These are phyloP conservation scores for Pardalotus punctatus DNA, from an alignment of 2,113 vertebrate species.

Conservation along the genomic window DNA sequence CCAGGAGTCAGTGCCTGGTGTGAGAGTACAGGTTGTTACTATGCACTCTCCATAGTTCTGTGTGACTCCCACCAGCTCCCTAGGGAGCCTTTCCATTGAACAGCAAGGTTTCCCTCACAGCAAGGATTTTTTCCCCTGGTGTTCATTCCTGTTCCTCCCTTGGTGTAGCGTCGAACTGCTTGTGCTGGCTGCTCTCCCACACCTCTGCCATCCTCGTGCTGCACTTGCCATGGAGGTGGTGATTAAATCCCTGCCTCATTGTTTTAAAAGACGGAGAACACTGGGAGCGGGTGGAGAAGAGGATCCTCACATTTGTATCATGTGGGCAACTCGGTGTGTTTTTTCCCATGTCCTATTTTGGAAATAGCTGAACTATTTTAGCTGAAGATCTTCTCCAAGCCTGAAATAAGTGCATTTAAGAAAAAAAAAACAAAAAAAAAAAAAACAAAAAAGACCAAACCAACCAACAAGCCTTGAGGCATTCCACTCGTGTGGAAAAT, in stretches of 20 bases:
- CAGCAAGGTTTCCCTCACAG: background rate
- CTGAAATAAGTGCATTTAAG: conserved; percentile 50
- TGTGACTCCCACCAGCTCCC: background rate
- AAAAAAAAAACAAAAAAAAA: background rate
- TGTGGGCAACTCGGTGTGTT: background rate
- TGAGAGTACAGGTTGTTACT: background rate
- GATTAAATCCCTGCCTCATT: background rate
- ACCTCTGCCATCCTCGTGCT: background rate
- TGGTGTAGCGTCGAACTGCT: accelerated
- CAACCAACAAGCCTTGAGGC: background rate
- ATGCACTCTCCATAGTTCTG: background rate
- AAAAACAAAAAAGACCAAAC: background rate
- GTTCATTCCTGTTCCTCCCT: background rate
- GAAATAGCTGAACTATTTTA: conserved; percentile 46
- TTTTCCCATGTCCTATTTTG: background rate
- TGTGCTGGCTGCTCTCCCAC: background rate
- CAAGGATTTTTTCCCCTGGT: background rate
- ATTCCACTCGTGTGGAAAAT: conserved; percentile 14
- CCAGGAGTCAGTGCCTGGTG: background rate
- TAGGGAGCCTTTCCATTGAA: background rate
- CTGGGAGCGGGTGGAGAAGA: background rate
- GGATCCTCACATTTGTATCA: background rate
- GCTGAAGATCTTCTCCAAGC: conserved; percentile 26
- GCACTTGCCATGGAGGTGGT: background rate
- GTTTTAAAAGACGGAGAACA: background rate